phyloP scores from a whole-genome alignment of 2,888 invertebrate genomes.

The Drosophila anceps region DNA sequence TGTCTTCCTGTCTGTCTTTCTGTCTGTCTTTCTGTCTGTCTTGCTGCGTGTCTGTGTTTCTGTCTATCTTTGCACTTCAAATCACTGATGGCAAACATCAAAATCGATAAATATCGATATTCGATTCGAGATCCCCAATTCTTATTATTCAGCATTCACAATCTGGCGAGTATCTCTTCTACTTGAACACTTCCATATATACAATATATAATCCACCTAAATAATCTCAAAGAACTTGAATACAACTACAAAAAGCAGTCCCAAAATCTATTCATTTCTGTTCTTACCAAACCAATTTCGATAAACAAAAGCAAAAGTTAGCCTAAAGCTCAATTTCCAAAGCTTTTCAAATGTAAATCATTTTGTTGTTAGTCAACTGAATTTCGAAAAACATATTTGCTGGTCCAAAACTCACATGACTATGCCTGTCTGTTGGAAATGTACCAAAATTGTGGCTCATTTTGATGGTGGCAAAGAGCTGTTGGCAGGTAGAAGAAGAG shows the following conservation, averaged over 20 bases:
- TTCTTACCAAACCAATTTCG: neutral
- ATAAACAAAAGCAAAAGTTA: neutral
- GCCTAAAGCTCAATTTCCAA: neutral
- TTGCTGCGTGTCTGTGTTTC: too few relatives aligned
- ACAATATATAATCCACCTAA: neutral
- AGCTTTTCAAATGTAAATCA: constrained; percentile 5
- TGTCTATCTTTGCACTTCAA: too few relatives aligned
- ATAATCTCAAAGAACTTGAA: neutral
- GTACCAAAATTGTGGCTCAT: constrained; percentile 12
- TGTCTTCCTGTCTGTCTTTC: too few relatives aligned
- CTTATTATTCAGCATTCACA: neutral
- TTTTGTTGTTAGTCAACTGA: neutral
- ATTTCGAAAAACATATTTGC: constrained; percentile 3
- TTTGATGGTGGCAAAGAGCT: neutral
- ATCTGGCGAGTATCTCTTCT: neutral
- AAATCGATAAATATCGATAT: neutral
- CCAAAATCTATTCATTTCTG: neutral
- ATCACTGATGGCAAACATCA: too few relatives aligned
- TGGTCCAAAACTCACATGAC: neutral
- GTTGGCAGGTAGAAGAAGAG: neutral
- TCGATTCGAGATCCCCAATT: too few relatives aligned
- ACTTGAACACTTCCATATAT: too few relatives aligned
- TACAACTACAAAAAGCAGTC: neutral
- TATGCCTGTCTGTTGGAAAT: neutral
- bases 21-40: too few relatives aligned